Base-by-base conservation (phyloP, 2,797 vertebrate genomes). In the Perodicticus potto region DNA sequence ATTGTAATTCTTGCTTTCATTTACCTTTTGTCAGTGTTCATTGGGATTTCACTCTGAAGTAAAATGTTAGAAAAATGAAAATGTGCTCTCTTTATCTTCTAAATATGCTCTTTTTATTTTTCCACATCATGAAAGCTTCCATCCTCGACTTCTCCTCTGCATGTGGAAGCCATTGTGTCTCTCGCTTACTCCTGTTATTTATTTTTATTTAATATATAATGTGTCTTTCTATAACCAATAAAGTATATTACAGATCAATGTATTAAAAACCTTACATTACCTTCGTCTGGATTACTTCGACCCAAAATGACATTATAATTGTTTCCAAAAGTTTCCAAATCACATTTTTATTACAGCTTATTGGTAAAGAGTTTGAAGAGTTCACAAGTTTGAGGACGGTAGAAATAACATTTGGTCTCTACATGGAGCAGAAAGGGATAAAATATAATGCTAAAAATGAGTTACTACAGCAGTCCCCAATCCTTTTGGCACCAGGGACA, bases 51-150 rank as follows among this genome's bases (percentile, higher is more conserved):
- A 59, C 25, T 78, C 9, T 27, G 25, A 65, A 82, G 10, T 25
- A 87, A 32, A 70, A 27, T 49, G 7, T 76, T 91, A 92, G 22
- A 67, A 92, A 96, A 89, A 69, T 55, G 82, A 85, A 86, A 89
- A 57, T 65, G 74, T 23, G 5, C 20, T 61, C 14, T 70, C 37
- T 45, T 3, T 34, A n/a, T 45, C 4, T 37, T 78, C 29, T 32
- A 89, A 86, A 91, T n/a, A 6, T 59, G 7, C 3, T 91, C 20
- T 67, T 89, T 11, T 49, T 40, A 19, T 63, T 94, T 89, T 91
- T 65, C 20, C 69, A 37, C 27, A 59, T 86, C 29, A 83, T 13
- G 77, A 57, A 94, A 72, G 2, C 82, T 73, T 92, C 25, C 13
- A 45, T 61, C 25, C 16, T n/a, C 82, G 55, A 82, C 11, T 10